Base-by-base conservation (phyloP, 92 coral and sea anemone species). In the Galaxea fascicularis region DNA sequence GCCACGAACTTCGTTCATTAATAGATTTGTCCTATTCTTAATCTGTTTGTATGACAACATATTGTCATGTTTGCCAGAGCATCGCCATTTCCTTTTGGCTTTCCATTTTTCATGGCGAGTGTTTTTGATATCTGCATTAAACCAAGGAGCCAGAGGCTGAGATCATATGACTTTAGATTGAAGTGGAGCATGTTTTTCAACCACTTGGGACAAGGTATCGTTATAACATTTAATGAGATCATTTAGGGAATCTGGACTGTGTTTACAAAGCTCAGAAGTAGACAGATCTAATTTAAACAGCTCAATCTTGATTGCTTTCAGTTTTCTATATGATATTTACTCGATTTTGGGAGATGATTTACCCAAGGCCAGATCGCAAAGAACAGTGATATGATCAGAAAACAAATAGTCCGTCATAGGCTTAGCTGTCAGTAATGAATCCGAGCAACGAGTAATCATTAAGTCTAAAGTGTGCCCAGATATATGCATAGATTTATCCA, bases 71-170 rank as follows among this genome's bases (percentile, higher is more conserved):
- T 46, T 27, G 68, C 91, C 83, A 53, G 91, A 73, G 47, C 83
- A 71, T 52, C 88, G 87, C 92, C 92, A 88, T 70, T 83, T 83
- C 27, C 88, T 69, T 71, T 88, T 88, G 27, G 88, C 88, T 56
- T 82, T 88, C 44, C 91, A 45, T 65, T 76, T 82, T 35, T 87
- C 86, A 17, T 87, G 82, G 31, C 87, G 74, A 26, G 87, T 83
- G 7, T 18, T 47, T 28, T 73, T 82, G 57, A 88, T 82, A 21
- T 88, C 87, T 4, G 72, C 91, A 82, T 75, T 82, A 67, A 73
- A 82, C 91, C 87, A 88, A 16, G 88, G 88, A 29, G 76, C 91
- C 62, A 88, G 78, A n/a, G 88, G 91, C 56, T 88, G 69, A 65
- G 84, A n/a, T 66, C 45, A 53, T 28, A 88, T 88, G 54, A 53